Base-by-base conservation (phyloP, 2,797 vertebrate genomes). In the Phalanger gymnotis region DNA sequence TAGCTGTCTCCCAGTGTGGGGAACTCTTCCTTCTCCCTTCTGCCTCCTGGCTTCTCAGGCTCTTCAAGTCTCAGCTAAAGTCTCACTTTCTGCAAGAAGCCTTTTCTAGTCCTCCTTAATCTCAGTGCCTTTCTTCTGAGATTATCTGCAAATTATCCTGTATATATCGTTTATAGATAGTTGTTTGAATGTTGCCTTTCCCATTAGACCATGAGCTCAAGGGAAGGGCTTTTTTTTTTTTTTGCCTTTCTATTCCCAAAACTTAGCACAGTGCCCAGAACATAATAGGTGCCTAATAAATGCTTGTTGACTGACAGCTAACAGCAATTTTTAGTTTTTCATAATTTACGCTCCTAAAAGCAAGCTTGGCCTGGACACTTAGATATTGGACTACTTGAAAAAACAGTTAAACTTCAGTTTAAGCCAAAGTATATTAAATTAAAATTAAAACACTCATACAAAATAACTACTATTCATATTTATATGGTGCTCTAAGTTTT, bases 341-440 rank as follows among this genome's bases (percentile, higher is more conserved):
- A 73, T 40, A 4, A n/a, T 40, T 73, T 40, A n/a, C 66, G 5
- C 16, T 73, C 66, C 40, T 57, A 92, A 95, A 54, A 95, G 53
- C 40, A 53, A 40, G 81, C 31, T 54, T 89, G 40, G 11, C 31
- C 40, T 92, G 91, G 28, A 54, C 10, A 81, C 30, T 90, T 90
- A 81, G 40, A 58, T 66, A 93, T 91, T 31, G 54, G 27, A 58
- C 47, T 34, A 92, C 2, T 0, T 73, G 89, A 94, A 96, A 92
- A 95, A 94, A 95, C 53, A 92, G 61, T 90, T 53, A 92, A 92
- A 40, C 34, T 96, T 94, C 91, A 53, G 81, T 95, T 94, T 94
- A 96, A 96, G 94, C n/a, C 94, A 54, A 93, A 56, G 55, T 34
- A 93, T 30, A 92, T 52, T 47, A 14, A 55, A 81, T 10, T 52